Base-by-base conservation (phyloP, 2,797 vertebrate species). In the Selene dorsalis region DNA sequence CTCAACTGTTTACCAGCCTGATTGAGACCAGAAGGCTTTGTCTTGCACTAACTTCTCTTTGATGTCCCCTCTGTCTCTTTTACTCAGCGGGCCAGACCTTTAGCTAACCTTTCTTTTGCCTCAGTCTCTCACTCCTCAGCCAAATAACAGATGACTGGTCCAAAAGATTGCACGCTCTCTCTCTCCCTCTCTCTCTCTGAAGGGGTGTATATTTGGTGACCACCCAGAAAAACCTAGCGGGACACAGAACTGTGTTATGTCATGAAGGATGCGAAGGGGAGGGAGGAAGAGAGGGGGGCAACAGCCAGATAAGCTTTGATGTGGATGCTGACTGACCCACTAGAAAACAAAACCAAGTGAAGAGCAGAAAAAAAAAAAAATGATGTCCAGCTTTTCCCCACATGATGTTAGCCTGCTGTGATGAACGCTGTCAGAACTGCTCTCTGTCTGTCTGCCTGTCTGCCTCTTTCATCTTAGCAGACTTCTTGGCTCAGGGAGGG, bases 21-120 rank as follows among this genome's bases (percentile, higher is more conserved):
- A 93, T 91, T 89, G 91, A 90, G 84, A 91, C 81, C 81, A 90
- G 83, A 87, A 91, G 73, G 77, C 75, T 85, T 89, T 80, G 82
- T 79, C 86, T 77, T 63, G 30, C 63, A 80, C 79, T 90, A 71
- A 88, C 89, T 89, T 87, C 71, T 86, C 74, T 84, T 73, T 81
- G 48, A 75, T 68, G 57, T 70, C 80, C 65, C 60, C 62, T 73
- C 45, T 12, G 11, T 48, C 41, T 35, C 55, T 77, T 77, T 82
- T 56, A 41, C 68, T 77, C 62, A 69, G 41, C 2, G 59, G 75
- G 56, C 26, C 9, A 30, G 75, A 90, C 82, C 79, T 91, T 86
- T 80, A 52, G 68, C 73, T 75, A 80, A 80, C 75, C 82, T 85
- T 81, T 88, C 71, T 69, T 76, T 72, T 41, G 9, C 65, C 65